These are phyloP conservation scores for Nycticryphes semicollaris DNA, from an alignment of 2,113 vertebrate species.

Conservation along the genomic window DNA sequence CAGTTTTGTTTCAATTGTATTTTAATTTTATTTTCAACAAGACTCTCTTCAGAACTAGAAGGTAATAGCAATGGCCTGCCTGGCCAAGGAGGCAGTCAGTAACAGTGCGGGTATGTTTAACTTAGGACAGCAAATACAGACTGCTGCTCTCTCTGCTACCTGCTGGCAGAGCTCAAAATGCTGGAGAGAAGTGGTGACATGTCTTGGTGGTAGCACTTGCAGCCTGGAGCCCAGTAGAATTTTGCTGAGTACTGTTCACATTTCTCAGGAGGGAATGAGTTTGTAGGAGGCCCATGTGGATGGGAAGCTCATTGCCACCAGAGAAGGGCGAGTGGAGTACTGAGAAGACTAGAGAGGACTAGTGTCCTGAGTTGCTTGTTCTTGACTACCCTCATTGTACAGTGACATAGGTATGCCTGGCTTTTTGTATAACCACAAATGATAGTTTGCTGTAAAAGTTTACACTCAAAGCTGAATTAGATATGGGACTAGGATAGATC, in stretches of 20 bases:
- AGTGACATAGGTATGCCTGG: not conserved
- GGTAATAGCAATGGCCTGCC: not conserved
- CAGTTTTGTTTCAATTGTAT: not conserved
- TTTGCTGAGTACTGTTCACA: not conserved
- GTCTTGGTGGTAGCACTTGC: not conserved
- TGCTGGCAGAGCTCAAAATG: not conserved
- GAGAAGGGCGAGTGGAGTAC: not conserved
- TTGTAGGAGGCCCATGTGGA: not conserved
- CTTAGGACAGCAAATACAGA: not conserved
- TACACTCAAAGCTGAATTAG: not conserved
- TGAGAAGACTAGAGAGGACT: not conserved
- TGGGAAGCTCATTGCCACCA: not conserved
- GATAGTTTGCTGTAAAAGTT: not conserved
- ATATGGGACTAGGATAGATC: not conserved
- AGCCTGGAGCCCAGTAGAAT: not conserved
- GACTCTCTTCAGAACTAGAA: not conserved
- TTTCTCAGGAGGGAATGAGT: not conserved
- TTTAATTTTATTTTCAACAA: not conserved
- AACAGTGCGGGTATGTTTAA: not conserved
- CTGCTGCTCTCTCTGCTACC: not conserved
- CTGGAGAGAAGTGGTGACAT: not conserved
- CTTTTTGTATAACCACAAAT: not conserved
- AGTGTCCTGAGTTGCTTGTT: not conserved
- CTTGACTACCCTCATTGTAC: not conserved
- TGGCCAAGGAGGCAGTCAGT: not conserved